phyloP scores from a whole-genome alignment of 2,113 vertebrate species.

The Noctilio leporinus region DNA sequence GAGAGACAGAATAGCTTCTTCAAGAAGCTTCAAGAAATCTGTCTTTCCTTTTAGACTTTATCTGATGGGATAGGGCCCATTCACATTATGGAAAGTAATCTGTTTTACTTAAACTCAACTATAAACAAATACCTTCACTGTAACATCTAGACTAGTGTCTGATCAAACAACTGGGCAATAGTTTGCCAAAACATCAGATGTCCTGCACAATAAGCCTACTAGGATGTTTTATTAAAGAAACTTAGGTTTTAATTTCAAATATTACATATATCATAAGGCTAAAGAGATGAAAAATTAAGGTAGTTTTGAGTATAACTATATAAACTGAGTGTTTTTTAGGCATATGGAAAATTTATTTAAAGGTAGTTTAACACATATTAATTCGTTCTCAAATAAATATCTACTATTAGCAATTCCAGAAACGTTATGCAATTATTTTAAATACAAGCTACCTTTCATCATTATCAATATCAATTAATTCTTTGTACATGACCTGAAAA shows the following conservation, averaged over 20 bases:
- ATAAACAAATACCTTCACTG: background rate
- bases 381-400: background rate
- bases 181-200: background rate
- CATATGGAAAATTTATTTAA: background rate
- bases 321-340: background rate
- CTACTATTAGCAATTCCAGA: background rate
- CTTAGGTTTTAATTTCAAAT: background rate
- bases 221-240: background rate
- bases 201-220: background rate
- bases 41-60: background rate
- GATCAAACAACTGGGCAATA: background rate
- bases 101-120: background rate
- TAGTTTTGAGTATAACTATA: background rate
- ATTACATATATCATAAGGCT: background rate
- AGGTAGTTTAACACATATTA: background rate
- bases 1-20: background rate
- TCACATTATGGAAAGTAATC: background rate
- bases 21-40: background rate
- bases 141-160: background rate
- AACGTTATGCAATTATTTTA: background rate
- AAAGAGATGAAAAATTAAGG: background rate
- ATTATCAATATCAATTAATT: background rate
- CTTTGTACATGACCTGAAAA: background rate
- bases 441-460: background rate
- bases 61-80: background rate